Evolutionary conservation across 2,797 vertebrate species (phyloP).

Genomic region (Poecilia picta): DNA sequence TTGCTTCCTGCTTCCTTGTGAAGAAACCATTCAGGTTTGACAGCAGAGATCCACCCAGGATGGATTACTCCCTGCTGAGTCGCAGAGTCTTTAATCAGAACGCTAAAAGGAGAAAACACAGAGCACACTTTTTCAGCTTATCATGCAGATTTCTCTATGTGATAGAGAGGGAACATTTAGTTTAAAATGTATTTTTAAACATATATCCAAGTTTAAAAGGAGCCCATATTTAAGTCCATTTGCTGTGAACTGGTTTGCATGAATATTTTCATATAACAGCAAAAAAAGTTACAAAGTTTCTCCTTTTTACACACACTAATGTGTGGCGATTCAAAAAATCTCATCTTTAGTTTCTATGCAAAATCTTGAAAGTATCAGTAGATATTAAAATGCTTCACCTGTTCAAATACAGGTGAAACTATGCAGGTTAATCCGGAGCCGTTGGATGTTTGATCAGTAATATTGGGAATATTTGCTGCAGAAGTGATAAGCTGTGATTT

Average conservation of each 20-base stretch:
- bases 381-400: not conserved
- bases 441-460: not conserved
- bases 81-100: not conserved
- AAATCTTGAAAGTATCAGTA: not conserved
- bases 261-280: not conserved
- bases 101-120: not conserved
- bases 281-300: not conserved
- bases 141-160: not conserved
- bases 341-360: not conserved
- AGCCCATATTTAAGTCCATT: not conserved
- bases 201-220: too few species aligned
- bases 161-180: not conserved
- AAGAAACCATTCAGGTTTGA: conserved; percentile 62
- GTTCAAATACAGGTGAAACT: not conserved
- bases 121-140: not conserved
- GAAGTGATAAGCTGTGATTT: conserved; percentile 43
- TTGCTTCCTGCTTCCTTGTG: conserved; percentile 53
- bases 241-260: not conserved
- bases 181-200: not conserved
- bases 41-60: conserved; percentile 32
- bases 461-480: not conserved
- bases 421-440: not conserved
- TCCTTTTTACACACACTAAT: not conserved
- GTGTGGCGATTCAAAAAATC: not conserved
- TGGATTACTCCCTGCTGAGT: conserved; percentile 35